Evolutionary conservation across 2,113 vertebrate genomes (phyloP).

Genomic region (Phylloscopus trochiloides): DNA sequence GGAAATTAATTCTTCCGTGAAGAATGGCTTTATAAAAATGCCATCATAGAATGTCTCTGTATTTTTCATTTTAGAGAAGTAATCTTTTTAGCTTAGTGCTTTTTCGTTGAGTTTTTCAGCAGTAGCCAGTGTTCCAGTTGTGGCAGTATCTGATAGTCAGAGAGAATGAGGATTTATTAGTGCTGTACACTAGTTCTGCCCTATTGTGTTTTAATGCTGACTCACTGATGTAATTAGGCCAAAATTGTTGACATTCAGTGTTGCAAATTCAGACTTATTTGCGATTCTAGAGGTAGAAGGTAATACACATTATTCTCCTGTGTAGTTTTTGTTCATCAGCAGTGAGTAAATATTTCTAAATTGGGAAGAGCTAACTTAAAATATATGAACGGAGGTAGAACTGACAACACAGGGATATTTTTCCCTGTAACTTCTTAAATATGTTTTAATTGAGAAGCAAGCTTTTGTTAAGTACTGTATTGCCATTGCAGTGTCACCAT

Average conservation of each 20-base stretch:
- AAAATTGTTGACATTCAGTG: neutral
- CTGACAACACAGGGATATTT: neutral
- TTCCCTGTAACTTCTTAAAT: neutral
- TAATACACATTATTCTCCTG: neutral
- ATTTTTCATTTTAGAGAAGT: neutral
- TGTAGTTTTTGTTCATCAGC: neutral
- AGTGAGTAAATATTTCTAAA: neutral
- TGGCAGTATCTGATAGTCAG: neutral
- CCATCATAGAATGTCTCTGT: neutral
- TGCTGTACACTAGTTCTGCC: neutral
- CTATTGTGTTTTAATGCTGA: neutral
- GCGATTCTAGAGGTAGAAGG: neutral
- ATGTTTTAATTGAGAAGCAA: neutral
- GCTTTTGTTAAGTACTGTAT: neutral
- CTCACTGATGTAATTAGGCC: neutral
- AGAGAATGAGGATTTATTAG: slow-evolving; percentile 22
- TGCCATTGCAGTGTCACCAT: neutral
- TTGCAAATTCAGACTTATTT: neutral
- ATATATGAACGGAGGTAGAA: neutral
- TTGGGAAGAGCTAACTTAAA: neutral
- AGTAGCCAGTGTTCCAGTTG: neutral
- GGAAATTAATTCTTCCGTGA: neutral
- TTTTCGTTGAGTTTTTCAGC: neutral
- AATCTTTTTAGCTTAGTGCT: neutral
- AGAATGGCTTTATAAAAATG: neutral